phyloP scores from a whole-genome alignment of 2,113 vertebrate species.

The Charina bottae region DNA sequence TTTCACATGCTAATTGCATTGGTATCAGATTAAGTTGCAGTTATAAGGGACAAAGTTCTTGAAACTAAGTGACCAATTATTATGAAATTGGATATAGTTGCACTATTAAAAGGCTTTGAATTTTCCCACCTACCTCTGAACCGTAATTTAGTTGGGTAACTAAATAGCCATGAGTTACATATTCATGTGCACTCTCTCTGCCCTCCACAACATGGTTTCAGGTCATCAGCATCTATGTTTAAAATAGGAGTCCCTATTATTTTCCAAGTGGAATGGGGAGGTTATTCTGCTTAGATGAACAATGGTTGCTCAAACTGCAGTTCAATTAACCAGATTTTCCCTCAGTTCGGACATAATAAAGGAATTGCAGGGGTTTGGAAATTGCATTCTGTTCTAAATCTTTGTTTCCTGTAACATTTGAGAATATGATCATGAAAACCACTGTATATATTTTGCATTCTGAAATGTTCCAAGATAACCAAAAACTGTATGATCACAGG shows the following conservation, averaged over 20 bases:
- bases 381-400: background rate
- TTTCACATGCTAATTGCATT: background rate
- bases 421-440: background rate
- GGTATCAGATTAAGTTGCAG: background rate
- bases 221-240: background rate
- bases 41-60: background rate
- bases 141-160: background rate
- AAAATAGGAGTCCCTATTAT: background rate
- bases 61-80: background rate
- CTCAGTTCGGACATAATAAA: background rate
- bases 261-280: background rate
- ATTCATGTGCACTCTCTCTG: background rate
- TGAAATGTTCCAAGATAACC: background rate
- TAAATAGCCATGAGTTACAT: background rate
- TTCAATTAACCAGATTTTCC: background rate
- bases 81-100: background rate
- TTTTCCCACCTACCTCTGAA: background rate
- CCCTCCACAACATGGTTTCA: background rate
- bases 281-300: background rate
- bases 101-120: background rate
- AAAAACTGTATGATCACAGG: background rate
- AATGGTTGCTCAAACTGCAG: background rate
- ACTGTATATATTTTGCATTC: background rate
- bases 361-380: background rate
- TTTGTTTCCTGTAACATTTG: background rate